Percentiles rank a stretch among this genome's conserved stretches.
phyloP scores from a whole-genome alignment of 2,113 vertebrate genomes.

The Falco punctatus region DNA sequence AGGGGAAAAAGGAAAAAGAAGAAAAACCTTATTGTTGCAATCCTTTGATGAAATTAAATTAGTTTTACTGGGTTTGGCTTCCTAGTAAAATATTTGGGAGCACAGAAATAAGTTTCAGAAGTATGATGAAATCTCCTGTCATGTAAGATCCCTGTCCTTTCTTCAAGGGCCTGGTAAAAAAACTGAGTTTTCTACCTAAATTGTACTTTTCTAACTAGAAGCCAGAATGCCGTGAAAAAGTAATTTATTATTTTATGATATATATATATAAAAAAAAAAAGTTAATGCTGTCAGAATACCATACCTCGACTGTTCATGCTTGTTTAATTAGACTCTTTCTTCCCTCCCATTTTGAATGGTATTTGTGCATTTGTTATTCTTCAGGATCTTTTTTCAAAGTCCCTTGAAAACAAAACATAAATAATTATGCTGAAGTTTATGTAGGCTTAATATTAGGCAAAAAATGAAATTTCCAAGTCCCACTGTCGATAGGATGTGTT shows the following conservation, averaged over 20 bases:
- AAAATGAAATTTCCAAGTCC: not conserved
- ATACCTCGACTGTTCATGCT: not conserved
- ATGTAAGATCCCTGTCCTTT: not conserved
- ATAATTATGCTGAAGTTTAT: not conserved
- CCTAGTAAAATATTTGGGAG: not conserved
- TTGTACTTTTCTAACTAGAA: not conserved
- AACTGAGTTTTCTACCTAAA: not conserved
- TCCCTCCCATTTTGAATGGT: not conserved
- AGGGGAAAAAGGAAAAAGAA: not conserved
- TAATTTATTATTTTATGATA: not conserved
- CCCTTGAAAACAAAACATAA: not conserved
- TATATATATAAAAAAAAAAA: no score
- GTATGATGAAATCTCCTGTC: not conserved
- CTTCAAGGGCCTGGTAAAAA: not conserved
- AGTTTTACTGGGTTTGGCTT: not conserved
- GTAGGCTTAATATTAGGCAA: not conserved
- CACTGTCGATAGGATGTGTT: not conserved
- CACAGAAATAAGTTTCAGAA: not conserved
- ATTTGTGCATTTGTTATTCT: not conserved
- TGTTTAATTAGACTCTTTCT: not conserved
- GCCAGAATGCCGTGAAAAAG: not conserved
- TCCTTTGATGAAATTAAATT: not conserved
- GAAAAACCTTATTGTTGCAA: not conserved
- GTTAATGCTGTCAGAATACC: not conserved
- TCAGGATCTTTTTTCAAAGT: not conserved